A percentile compares a stretch with the other conserved stretches of the same genome.
These are phyloP conservation scores for Mellivora capensis DNA, from an alignment of 2,113 vertebrate genomes.

Conservation along the genomic window DNA sequence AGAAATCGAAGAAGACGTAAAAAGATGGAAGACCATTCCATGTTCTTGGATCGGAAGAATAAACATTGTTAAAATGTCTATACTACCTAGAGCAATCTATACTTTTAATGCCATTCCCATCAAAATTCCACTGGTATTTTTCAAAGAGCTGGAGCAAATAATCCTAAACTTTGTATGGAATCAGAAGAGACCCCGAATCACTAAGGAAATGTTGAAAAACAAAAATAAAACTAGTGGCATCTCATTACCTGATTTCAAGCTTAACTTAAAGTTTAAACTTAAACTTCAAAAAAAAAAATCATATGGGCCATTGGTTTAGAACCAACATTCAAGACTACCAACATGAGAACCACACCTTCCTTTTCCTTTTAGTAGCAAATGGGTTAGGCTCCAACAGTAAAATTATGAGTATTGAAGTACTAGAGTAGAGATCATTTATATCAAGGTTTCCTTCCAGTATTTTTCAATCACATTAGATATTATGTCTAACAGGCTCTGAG, in stretches of 20 bases:
- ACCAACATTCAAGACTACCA: not conserved
- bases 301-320: not conserved
- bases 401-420: not conserved
- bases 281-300: not conserved
- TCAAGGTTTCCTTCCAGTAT: not conserved
- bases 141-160: too few relatives aligned
- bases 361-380: not conserved
- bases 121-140: too few relatives aligned
- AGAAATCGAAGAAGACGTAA: too few relatives aligned
- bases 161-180: too few relatives aligned
- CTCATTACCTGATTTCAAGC: too few relatives aligned
- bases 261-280: not conserved
- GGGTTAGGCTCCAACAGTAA: not conserved
- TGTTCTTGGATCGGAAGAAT: too few relatives aligned
- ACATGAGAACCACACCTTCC: not conserved
- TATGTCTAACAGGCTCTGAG: not conserved
- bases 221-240: too few relatives aligned
- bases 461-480: not conserved
- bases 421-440: not conserved
- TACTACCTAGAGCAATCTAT: too few relatives aligned
- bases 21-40: too few relatives aligned
- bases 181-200: too few relatives aligned
- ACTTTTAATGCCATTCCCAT: too few relatives aligned
- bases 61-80: too few relatives aligned
- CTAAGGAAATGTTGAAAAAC: not conserved